Evolutionary conservation across 2,113 vertebrate species (phyloP), one percentile per base, ranked within the genome.

Genomic region (Eulemur macaco): DNA sequence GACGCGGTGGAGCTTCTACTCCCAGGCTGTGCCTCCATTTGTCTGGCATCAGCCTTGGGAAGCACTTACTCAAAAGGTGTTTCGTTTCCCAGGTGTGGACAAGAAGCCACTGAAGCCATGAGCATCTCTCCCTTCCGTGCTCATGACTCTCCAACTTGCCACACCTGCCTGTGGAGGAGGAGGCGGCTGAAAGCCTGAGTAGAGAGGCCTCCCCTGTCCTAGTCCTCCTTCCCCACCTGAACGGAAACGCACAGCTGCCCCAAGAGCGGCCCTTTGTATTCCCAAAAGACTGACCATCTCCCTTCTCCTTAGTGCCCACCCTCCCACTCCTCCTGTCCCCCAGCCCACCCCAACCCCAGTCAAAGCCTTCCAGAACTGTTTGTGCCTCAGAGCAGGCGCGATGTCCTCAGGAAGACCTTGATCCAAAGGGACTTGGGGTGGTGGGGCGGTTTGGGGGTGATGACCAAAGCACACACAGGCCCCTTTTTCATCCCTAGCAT

Each of bases 401-500:
- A 82, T 83, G 74, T 96, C 97, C 95, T 93, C 73, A 78, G 85
- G 89, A 87, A 91, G 60, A 89, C 78, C 77, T 77, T 56, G 69
- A 60, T 29, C 78, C 66, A 84, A 34, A 45, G 52, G 63, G 52
- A 63, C 8, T 34, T 4, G 3, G 94, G 11, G 60, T 54, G 81
- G 87, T 7, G 8, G 74, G 60, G 87, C 7, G 47, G 89, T 47
- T 83, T 58, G 60, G 81, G 88, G 95, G 85, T n/a, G 84, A 74
- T 12, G 37, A 31, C 94, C 90, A 47, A 37, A 37, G 80, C 71
- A 63, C 34, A 94, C 91, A 98, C 95, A 97, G 89, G 81, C 96
- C 86, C 87, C 93, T 81, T 97, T 96, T 97, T 96, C 96, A 87
- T 89, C 95, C 45, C 78, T 5, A 34, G 76, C 17, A 0, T 87